Evolutionary conservation across 2,797 vertebrate genomes (phyloP).

Genomic region (Esox masquinongy): DNA sequence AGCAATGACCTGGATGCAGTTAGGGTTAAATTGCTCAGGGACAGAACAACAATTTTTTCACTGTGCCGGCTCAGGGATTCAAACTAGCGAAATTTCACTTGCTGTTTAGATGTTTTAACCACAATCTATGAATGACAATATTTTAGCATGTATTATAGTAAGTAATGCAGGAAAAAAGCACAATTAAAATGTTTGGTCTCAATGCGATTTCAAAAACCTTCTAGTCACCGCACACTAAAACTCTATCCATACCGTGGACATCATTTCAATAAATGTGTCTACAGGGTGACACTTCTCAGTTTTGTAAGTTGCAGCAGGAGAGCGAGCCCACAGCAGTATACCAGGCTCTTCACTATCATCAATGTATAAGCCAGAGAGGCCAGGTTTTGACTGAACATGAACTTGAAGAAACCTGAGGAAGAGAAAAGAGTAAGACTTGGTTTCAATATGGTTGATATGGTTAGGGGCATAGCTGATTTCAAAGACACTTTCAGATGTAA

Average conservation of each 20-base stretch:
- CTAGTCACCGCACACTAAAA: neutral
- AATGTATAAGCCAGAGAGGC: slow-evolving; percentile 28
- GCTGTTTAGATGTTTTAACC: too few relatives aligned
- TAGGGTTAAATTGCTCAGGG: too few relatives aligned
- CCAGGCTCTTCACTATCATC: slow-evolving; percentile 50
- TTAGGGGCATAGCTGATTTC: neutral
- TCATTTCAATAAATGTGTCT: neutral
- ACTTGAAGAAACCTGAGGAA: neutral
- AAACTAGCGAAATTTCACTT: too few relatives aligned
- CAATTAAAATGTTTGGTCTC: too few relatives aligned
- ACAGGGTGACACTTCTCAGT: slow-evolving; percentile 15
- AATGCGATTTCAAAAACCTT: neutral
- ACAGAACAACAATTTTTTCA: too few relatives aligned
- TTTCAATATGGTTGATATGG: neutral
- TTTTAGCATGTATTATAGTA: too few relatives aligned
- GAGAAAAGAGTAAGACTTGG: neutral
- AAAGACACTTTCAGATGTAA: too few relatives aligned
- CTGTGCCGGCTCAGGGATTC: too few relatives aligned
- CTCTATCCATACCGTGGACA: neutral
- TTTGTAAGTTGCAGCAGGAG: slow-evolving; percentile 33
- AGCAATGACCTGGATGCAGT: too few relatives aligned
- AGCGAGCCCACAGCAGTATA: slow-evolving; percentile 41
- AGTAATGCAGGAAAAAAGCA: too few relatives aligned
- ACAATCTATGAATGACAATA: too few relatives aligned
- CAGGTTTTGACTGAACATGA: slow-evolving; percentile 18